phyloP scores from a whole-genome alignment of 1,140 invertebrate species.

The Carposina sasakii region DNA sequence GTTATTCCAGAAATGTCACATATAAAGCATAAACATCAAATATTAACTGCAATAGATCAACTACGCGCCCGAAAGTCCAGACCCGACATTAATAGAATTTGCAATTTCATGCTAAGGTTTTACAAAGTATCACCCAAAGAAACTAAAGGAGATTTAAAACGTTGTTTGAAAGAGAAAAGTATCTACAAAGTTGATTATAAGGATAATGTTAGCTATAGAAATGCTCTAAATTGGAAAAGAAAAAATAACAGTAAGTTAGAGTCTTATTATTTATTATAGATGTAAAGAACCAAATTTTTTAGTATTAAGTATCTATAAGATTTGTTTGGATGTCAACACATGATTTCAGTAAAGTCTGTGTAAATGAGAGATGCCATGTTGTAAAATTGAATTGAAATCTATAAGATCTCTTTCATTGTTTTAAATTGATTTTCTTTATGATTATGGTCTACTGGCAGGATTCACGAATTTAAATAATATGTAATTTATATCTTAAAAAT shows the following conservation, averaged over 20 bases:
- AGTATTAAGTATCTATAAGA: neutral
- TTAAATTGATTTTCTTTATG: too few species aligned
- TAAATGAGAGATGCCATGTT: too few species aligned
- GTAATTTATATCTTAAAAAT: too few species aligned
- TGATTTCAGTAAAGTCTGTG: too few species aligned
- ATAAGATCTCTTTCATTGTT: too few species aligned
- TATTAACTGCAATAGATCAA: conserved; percentile 89
- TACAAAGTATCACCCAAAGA: conserved; percentile 81
- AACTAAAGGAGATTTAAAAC: conserved; percentile 82
- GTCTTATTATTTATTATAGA: neutral
- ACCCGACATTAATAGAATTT: conserved; percentile 87
- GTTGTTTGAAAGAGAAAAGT: conserved; percentile 82
- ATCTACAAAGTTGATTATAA: conserved; percentile 91
- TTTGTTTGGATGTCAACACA: too few species aligned
- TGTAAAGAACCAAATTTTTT: neutral
- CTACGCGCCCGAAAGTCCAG: conserved; percentile 86
- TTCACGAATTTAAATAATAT: too few species aligned
- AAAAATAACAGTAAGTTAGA: conserved; percentile 53
- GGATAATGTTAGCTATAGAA: conserved; percentile 87
- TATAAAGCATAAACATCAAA: conserved; percentile 80
- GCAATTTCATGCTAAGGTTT: conserved; percentile 83
- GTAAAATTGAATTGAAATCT: too few species aligned
- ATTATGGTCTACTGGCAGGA: too few species aligned
- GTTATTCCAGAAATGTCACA: conserved; percentile 64
- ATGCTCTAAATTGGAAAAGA: conserved; percentile 82